Base-by-base conservation (phyloP, 2,888 invertebrate species). In the Lathronympha strigana region DNA sequence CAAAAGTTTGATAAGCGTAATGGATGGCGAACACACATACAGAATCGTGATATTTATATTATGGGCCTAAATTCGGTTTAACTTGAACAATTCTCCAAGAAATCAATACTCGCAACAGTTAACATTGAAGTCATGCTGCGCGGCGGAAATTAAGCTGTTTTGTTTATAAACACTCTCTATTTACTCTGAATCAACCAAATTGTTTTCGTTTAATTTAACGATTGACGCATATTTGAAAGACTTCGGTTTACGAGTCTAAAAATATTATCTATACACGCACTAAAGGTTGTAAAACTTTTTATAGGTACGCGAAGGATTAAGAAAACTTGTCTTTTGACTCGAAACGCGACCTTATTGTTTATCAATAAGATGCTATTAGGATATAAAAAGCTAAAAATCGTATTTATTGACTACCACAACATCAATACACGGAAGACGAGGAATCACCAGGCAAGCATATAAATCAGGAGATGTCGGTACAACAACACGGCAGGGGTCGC, bases 391-490 rank as follows among this genome's bases (percentile, higher is more conserved):
- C 17, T 45, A 11, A 4, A 45, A 21, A 45, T 21, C 19, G 21
- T 45, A 15, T 17, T 40, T 33, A 11, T 28, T 28, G 28, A 28
- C 28, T 11, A 13, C 3, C 13, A 33, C 5, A 13, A 47, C 53
- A 67, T 60, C 63, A 36, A 67, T 68, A 54, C 53, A 69, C 67
- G 62, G 67, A 68, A 67, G 67, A 58, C 64, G 70, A 47, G 71
- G 70, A 82, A 81, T 82, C 81, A 86, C 85, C 75, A 83, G 81
- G 83, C 78, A 71, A 73, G 74, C 81, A 89, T 86, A 84, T 86
- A 84, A 88, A 86, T 85, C 85, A 84, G 76, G 76, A 73, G 74
- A 78, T 74, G 88, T 88, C 80, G 79, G 81, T 82, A 84, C 83
- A 83, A 84, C 83, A 83, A 85, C 84, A 77, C 74, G 72, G 68